These are phyloP conservation scores for Amphilophus citrinellus DNA, from an alignment of 2,113 vertebrate genomes.

Conservation along the genomic window DNA sequence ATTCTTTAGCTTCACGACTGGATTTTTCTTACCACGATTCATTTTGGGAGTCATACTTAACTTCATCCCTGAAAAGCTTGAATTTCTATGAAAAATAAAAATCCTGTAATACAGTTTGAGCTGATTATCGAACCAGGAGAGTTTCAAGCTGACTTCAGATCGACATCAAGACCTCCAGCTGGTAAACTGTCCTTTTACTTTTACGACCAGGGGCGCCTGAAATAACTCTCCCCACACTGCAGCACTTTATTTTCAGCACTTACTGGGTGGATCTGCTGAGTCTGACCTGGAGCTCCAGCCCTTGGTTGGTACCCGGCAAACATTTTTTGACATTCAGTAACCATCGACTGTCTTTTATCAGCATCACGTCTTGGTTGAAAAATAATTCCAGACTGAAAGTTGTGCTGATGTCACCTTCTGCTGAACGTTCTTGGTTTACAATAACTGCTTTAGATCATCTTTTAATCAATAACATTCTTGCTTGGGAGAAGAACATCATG, in stretches of 20 bases:
- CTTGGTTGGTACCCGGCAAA: neutral
- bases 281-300: neutral
- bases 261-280: neutral
- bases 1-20: neutral
- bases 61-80: neutral
- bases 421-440: no score
- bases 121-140: neutral
- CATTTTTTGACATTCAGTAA: neutral
- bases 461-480: no score
- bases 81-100: no score
- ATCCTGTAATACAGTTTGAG: neutral
- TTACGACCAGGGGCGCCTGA: neutral
- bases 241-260: slow-evolving; percentile 8
- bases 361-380: neutral
- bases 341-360: neutral
- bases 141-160: neutral
- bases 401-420: no score
- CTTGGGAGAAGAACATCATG: no score
- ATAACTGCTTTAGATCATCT: no score
- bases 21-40: neutral
- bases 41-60: neutral
- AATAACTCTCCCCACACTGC: neutral
- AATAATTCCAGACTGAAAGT: neutral
- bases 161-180: neutral
- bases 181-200: slow-evolving; percentile 12